Percentiles rank a stretch among this genome's conserved stretches.
phyloP scores from a whole-genome alignment of 2,113 vertebrate species.

The Cyprinodon brontotheroides region DNA sequence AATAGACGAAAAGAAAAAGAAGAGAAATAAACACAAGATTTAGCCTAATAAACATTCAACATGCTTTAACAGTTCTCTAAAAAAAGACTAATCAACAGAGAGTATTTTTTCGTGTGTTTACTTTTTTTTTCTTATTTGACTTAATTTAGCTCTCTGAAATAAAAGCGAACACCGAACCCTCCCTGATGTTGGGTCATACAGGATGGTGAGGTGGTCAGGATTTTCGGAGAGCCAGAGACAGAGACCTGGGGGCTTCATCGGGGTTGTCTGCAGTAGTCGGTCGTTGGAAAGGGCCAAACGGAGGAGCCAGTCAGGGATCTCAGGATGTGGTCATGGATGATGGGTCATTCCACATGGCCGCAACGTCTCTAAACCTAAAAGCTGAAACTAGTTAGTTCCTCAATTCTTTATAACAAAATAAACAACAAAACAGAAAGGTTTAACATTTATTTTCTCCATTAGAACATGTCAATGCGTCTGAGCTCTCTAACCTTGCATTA shows the following conservation, averaged over 20 bases:
- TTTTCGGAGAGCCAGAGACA: conserved; percentile 72
- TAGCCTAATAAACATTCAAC: conserved; percentile 78
- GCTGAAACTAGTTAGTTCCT: background rate
- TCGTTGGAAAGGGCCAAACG: conserved; percentile 68
- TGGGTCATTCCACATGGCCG: conserved; percentile 83
- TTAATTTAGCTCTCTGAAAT: conserved; percentile 65
- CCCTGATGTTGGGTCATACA: conserved; percentile 34
- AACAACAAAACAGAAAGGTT: background rate
- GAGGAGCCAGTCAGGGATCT: conserved; percentile 76
- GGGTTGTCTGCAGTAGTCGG: conserved; percentile 67
- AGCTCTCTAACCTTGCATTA: conserved; percentile 88
- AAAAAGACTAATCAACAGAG: conserved; percentile 74
- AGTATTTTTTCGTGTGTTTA: conserved; percentile 47
- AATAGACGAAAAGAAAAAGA: conserved; percentile 54
- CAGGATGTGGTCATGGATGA: conserved; percentile 83
- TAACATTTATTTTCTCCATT: background rate
- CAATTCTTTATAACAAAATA: background rate
- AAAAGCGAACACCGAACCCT: conserved; percentile 37
- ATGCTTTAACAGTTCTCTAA: conserved; percentile 79
- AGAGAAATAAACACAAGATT: conserved; percentile 70
- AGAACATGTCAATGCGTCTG: background rate
- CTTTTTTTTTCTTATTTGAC: conserved; percentile 27
- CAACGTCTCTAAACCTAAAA: conserved; percentile 80
- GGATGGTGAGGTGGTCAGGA: conserved; percentile 46
- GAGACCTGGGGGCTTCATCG: conserved; percentile 70